Evolutionary conservation across 2,113 vertebrate genomes (phyloP), one percentile per base, ranked within the genome.

Genomic region (Cephalopholis sonnerati): DNA sequence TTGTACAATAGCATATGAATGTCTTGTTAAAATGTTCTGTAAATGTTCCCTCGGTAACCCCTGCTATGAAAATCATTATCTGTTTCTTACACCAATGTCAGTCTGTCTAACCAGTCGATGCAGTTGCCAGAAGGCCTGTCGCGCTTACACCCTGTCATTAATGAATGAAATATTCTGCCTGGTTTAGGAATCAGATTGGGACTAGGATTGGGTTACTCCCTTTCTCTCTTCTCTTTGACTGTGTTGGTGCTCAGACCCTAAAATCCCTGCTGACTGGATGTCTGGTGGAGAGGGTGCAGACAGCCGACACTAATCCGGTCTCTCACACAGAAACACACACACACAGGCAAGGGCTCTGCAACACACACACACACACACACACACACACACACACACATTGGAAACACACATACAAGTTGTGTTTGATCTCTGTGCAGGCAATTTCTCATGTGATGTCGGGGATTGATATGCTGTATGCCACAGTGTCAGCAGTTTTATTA

Each of bases 241-340:
- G 54, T 73, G 63, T 63, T 25, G 8, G 74, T 71, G 81, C 90
- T 90, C 87, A 92, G 91, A 91, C 84, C 84, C 79, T 87, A 83
- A 93, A 94, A 93, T 93, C 92, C 90, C 91, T 90, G 90, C 90
- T 93, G 91, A 92, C 92, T 94, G 86, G 79, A 88, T 88, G 91
- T 93, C 92, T 93, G 91, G 87, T 83, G 62, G 76, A 92, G 76
- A 88, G 84, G 87, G 84, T 86, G 90, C 93, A 94, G 92, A 94
- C 92, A 93, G 89, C 73, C 82, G 69, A 89, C 90, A 89, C 87
- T 93, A 94, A 94, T 94, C 92, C 83, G 29, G 73, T 76, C 88
- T 75, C 84, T 64, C 74, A 68, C n/a, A 55, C 44, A 39, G 74
- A 78, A 65, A 57, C 41, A 70, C 51, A 64, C 65, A 46, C 58